Conservation (phyloP, 2,888 invertebrate species). For the Iphiclides podalirius region DNA sequence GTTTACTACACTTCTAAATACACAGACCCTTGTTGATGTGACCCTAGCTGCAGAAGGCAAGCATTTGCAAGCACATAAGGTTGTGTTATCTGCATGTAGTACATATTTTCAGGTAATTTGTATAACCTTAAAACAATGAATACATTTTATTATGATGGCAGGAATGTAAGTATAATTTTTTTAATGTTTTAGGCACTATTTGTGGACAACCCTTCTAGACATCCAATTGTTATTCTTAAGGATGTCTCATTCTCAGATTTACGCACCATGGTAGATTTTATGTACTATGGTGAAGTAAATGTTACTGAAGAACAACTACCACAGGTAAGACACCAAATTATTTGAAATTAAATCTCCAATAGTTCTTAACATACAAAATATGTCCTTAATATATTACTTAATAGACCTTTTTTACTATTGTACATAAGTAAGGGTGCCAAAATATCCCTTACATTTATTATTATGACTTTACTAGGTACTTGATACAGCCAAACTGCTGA, state of each 20-base stretch:
- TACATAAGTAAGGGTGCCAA: too few relatives aligned
- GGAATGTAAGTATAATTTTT: too few relatives aligned
- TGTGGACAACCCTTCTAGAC: slow-evolving; percentile 91
- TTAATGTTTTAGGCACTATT: slow-evolving; percentile 84
- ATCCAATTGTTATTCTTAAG: slow-evolving; percentile 94
- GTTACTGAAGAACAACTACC: slow-evolving; percentile 93
- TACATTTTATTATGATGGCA: too few relatives aligned
- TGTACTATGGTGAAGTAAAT: slow-evolving; percentile 96
- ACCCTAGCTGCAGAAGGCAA: slow-evolving; percentile 95
- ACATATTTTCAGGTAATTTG: slow-evolving; percentile 91
- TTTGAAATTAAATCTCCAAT: neutral
- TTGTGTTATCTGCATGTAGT: slow-evolving; percentile 94
- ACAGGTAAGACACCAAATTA: slow-evolving; percentile 63
- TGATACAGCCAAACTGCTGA: slow-evolving; percentile 91
- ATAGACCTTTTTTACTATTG: too few relatives aligned
- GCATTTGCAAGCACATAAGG: slow-evolving; percentile 93
- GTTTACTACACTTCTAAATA: slow-evolving; percentile 90
- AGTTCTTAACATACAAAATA: neutral
- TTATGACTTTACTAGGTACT: slow-evolving; percentile 76
- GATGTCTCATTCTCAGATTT: slow-evolving; percentile 92
- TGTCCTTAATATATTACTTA: too few relatives aligned
- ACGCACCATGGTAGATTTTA: slow-evolving; percentile 93
- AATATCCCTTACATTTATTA: too few relatives aligned
- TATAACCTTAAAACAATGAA: neutral
- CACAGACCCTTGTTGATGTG: slow-evolving; percentile 92